These are phyloP conservation scores for Trigoniulus corallinus DNA, from an alignment of 1,140 invertebrate species.

Conservation along the genomic window DNA sequence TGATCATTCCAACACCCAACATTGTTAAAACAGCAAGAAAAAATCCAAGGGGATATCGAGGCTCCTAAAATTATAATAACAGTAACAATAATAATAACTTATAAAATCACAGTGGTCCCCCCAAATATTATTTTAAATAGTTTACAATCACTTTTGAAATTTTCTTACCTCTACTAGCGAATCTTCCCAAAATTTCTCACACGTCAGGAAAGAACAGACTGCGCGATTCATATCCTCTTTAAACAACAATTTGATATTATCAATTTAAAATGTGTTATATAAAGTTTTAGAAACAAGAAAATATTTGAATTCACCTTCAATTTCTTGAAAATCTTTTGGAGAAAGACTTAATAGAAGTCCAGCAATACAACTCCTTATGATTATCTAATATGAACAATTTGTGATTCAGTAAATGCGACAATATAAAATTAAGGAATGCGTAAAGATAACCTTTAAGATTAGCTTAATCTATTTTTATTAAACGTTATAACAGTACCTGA, in stretches of 20 bases:
- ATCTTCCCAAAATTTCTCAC: slow-evolving; percentile 71
- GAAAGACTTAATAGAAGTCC: slow-evolving; percentile 58
- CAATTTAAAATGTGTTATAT: neutral
- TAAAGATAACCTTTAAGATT: neutral
- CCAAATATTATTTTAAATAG: neutral
- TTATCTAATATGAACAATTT: slow-evolving; percentile 26
- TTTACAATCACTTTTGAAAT: neutral
- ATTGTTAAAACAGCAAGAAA: slow-evolving; percentile 54
- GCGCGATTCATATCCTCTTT: slow-evolving; percentile 67
- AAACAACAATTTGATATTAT: slow-evolving; percentile 11
- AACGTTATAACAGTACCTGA: no score
- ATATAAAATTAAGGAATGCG: neutral
- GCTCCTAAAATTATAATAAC: slow-evolving; percentile 26
- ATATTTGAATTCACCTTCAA: slow-evolving; percentile 44
- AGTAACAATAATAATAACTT: neutral
- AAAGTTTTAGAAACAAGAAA: neutral
- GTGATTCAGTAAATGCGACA: neutral
- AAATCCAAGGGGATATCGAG: slow-evolving; percentile 60
- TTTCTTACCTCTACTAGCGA: slow-evolving; percentile 44
- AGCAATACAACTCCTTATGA: slow-evolving; percentile 54
- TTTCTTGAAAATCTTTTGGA: slow-evolving; percentile 61
- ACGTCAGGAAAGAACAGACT: slow-evolving; percentile 79
- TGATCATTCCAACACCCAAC: slow-evolving; percentile 57
- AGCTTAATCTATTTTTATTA: neutral
- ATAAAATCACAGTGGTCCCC: neutral